Evolutionary conservation across 2,113 vertebrate genomes (phyloP).

Genomic region (Ageneiosus marmoratus): DNA sequence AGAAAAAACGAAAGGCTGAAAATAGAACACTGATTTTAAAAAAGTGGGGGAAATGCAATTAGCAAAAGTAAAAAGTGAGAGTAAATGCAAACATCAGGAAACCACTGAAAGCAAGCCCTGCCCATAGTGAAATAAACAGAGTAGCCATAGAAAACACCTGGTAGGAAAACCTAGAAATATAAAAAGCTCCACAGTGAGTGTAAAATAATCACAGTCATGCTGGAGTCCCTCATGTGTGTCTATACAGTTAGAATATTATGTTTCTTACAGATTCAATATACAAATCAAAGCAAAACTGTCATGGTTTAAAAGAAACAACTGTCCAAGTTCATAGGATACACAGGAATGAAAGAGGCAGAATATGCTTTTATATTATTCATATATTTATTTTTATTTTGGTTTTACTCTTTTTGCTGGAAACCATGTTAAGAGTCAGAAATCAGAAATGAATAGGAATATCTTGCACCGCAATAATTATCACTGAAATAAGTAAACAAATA

Average conservation of each 20-base stretch:
- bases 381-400: background rate
- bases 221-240: background rate
- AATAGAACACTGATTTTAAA: background rate
- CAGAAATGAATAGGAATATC: background rate
- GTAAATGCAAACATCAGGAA: background rate
- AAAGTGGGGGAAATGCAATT: background rate
- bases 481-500: background rate
- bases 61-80: background rate
- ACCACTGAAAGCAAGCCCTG: background rate
- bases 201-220: background rate
- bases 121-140: background rate
- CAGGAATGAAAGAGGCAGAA: background rate
- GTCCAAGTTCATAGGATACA: background rate
- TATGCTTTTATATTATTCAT: too few relatives aligned
- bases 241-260: background rate
- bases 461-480: background rate
- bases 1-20: background rate
- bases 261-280: background rate
- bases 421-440: background rate
- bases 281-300: background rate
- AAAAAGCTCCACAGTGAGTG: background rate
- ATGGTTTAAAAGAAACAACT: background rate
- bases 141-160: conserved; percentile 11
- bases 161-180: conserved; percentile 2
- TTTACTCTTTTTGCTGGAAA: background rate